These are phyloP conservation scores for Choristoneura fumiferana DNA, from an alignment of 1,140 invertebrate species.

Conservation along the genomic window DNA sequence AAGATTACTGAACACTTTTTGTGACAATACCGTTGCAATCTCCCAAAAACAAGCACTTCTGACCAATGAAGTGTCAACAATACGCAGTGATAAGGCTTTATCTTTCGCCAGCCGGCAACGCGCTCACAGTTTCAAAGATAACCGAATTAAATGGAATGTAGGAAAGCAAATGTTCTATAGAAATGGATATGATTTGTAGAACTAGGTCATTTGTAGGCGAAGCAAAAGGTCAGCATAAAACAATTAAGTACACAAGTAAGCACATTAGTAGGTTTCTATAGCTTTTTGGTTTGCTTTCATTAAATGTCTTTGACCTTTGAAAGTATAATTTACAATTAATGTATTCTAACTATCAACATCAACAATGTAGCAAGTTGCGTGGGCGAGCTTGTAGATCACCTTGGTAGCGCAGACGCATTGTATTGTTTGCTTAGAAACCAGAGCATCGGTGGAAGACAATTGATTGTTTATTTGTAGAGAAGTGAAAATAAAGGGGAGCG, in stretches of 20 bases:
- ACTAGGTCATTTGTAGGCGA: too few relatives aligned
- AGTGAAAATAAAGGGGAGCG: conserved; percentile 15
- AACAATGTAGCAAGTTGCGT: too few relatives aligned
- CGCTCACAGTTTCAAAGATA: conserved; percentile 8
- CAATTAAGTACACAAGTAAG: too few relatives aligned
- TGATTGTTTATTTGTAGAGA: conserved; percentile 8
- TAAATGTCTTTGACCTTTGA: too few relatives aligned
- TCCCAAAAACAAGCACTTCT: conserved; percentile 14
- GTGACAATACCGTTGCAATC: background rate
- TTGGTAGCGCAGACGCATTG: background rate
- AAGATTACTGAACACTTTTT: background rate
- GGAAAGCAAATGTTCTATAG: conserved; percentile 1
- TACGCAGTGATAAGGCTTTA: conserved; percentile 11
- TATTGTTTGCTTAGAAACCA: conserved; percentile 1
- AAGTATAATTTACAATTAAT: too few relatives aligned
- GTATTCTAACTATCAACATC: too few relatives aligned
- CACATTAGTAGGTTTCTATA: too few relatives aligned
- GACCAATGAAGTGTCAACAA: conserved; percentile 15
- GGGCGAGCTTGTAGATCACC: background rate
- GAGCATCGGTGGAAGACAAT: background rate
- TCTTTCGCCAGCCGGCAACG: conserved; percentile 12
- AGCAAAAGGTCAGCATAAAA: too few relatives aligned
- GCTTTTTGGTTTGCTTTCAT: too few relatives aligned
- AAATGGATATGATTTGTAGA: too few relatives aligned
- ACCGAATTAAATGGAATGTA: conserved; percentile 5